A percentile compares a stretch with the other conserved stretches of the same genome.
Conservation (phyloP, 2,888 invertebrate genomes). For the Agelastica alni region DNA sequence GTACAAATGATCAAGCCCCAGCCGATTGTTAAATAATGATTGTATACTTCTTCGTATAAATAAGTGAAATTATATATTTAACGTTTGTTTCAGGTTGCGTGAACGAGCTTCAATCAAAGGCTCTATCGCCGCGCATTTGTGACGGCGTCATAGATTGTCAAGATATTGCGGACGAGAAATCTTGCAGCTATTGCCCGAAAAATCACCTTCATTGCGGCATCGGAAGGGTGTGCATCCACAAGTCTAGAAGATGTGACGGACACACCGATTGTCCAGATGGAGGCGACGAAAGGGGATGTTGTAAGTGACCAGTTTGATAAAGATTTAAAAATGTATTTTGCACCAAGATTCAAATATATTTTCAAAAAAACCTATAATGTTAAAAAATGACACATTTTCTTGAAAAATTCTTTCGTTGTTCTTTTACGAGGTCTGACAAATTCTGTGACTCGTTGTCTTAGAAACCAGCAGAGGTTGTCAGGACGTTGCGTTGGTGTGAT, state of each 20-base stretch:
- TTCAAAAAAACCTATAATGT: too few relatives aligned
- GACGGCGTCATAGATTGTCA: constrained; percentile 87
- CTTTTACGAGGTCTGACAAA: too few relatives aligned
- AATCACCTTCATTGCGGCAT: constrained; percentile 79
- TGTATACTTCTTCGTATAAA: too few relatives aligned
- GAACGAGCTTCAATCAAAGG: constrained; percentile 72
- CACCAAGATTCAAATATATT: too few relatives aligned
- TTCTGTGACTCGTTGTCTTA: too few relatives aligned
- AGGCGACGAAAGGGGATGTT: constrained; percentile 82
- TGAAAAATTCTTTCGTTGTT: too few relatives aligned
- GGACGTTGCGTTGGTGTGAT: too few relatives aligned
- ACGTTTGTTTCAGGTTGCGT: constrained; percentile 68
- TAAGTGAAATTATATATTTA: too few relatives aligned
- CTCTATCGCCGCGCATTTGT: constrained; percentile 77
- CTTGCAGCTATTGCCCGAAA: constrained; percentile 77
- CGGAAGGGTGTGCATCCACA: constrained; percentile 74
- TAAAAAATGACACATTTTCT: too few relatives aligned
- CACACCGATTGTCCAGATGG: constrained; percentile 83
- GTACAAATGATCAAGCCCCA: too few relatives aligned
- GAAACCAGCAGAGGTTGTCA: too few relatives aligned
- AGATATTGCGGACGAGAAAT: constrained; percentile 79
- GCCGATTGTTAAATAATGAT: too few relatives aligned
- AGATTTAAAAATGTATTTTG: not conserved
- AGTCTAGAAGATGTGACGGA: constrained; percentile 77
- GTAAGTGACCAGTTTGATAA: constrained; percentile 62